Conservation (phyloP, 2,113 vertebrate species). For the Poicephalus gulielmi region DNA sequence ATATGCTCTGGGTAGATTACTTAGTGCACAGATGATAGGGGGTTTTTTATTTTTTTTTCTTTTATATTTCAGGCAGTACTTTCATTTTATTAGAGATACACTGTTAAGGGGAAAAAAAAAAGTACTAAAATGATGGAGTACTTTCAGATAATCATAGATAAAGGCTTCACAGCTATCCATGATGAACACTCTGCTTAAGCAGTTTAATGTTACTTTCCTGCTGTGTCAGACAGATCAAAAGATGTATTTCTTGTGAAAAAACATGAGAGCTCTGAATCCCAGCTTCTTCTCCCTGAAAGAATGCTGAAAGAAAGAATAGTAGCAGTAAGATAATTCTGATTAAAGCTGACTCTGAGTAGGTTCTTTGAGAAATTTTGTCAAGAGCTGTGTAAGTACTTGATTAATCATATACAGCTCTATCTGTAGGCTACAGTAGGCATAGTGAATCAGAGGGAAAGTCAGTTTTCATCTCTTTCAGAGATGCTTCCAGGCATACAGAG, state of each 20-base stretch:
- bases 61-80: background rate
- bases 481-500: constrained; percentile 9
- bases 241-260: background rate
- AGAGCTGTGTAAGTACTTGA: constrained; percentile 2
- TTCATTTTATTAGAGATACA: background rate
- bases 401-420: constrained; percentile 13
- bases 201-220: constrained; percentile 18
- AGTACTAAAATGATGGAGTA: background rate
- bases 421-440: background rate
- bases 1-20: background rate
- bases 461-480: background rate
- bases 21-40: background rate
- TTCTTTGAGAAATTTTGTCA: constrained; percentile 14
- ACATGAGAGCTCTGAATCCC: background rate
- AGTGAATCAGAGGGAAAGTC: constrained; percentile 15
- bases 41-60: background rate
- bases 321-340: constrained; percentile 9
- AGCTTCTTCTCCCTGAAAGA: constrained; percentile 3
- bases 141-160: background rate
- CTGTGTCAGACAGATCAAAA: background rate
- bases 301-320: background rate
- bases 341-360: background rate
- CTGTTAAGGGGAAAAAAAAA: background rate
- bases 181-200: background rate
- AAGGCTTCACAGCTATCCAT: background rate